Conservation (phyloP, 1,140 invertebrate species). For the Brevipalpus yothersi region DNA sequence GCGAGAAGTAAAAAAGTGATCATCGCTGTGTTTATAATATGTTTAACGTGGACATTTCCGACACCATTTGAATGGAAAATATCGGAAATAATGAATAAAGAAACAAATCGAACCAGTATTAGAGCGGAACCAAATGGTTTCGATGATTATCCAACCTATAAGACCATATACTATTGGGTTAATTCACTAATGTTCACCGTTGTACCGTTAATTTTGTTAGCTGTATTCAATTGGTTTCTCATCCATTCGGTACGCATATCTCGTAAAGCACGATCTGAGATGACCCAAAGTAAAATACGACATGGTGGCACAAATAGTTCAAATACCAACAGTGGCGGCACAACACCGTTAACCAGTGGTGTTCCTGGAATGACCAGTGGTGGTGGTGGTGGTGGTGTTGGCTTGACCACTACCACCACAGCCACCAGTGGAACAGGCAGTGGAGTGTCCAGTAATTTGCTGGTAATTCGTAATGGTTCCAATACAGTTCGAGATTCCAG, state of each 20-base stretch:
- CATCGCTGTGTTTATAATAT: slow-evolving; percentile 31
- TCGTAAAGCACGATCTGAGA: slow-evolving; percentile 23
- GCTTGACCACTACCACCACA: neutral
- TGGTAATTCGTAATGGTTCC: neutral
- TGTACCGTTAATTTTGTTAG: slow-evolving; percentile 35
- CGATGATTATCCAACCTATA: slow-evolving; percentile 29
- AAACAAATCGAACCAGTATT: slow-evolving; percentile 9
- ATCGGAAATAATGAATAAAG: slow-evolving; percentile 13
- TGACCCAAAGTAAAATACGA: slow-evolving; percentile 21
- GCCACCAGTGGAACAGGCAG: neutral
- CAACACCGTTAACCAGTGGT: neutral
- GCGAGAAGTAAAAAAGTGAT: slow-evolving; percentile 28
- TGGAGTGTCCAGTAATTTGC: neutral
- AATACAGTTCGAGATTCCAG: too few species aligned
- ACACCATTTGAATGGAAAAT: slow-evolving; percentile 35
- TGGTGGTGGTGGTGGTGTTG: neutral
- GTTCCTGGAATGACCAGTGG: neutral
- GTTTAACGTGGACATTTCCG: slow-evolving; percentile 32
- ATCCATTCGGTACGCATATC: slow-evolving; percentile 36
- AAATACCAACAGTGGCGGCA: neutral
- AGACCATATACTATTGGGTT: slow-evolving; percentile 36
- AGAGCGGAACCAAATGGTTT: slow-evolving; percentile 15
- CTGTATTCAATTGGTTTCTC: slow-evolving; percentile 44
- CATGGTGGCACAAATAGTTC: neutral
- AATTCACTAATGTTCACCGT: slow-evolving; percentile 36